A percentile compares a stretch with the other conserved stretches of the same genome.
phyloP scores from a whole-genome alignment of 64 coral and sea anemone genomes.

The Anthopleura sola region DNA sequence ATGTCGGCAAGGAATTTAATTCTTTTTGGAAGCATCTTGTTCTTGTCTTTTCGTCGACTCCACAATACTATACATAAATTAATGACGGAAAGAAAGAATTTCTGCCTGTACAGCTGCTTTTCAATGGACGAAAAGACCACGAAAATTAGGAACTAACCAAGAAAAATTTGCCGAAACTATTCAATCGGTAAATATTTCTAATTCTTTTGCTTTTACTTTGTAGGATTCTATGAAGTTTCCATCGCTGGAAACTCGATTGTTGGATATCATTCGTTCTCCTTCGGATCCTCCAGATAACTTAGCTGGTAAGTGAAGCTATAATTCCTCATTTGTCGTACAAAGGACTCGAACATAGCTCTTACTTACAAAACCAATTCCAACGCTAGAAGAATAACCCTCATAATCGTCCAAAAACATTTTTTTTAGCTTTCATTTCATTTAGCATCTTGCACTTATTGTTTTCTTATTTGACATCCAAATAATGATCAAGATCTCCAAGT shows the following conservation, averaged over 20 bases:
- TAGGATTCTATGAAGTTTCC: conserved; percentile 96
- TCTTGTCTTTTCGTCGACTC: conserved; percentile 35
- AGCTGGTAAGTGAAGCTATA: conserved; percentile 55
- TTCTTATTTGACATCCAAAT: conserved; percentile 9
- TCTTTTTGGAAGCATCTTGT: conserved; percentile 29
- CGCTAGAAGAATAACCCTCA: not conserved
- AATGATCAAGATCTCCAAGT: conserved; percentile 27
- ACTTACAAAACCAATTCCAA: not conserved
- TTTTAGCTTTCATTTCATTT: not conserved
- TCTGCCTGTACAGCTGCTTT: conserved; percentile 85
- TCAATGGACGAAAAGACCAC: not conserved
- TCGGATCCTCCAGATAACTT: conserved; percentile 92
- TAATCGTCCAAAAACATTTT: conserved; percentile 6
- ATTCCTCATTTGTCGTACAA: not conserved
- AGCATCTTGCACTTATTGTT: not conserved
- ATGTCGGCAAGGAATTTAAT: not conserved
- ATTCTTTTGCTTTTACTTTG: conserved; percentile 37
- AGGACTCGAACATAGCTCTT: not conserved
- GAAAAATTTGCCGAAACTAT: not conserved
- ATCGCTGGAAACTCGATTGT: conserved; percentile 83
- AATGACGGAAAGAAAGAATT: conserved; percentile 73
- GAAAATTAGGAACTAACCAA: not conserved
- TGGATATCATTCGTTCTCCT: conserved; percentile 91
- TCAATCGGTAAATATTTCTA: conserved; percentile 15
- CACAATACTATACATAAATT: conserved; percentile 93